Conservation (phyloP, 2,888 invertebrate genomes). For the Pterostichus madidus region DNA sequence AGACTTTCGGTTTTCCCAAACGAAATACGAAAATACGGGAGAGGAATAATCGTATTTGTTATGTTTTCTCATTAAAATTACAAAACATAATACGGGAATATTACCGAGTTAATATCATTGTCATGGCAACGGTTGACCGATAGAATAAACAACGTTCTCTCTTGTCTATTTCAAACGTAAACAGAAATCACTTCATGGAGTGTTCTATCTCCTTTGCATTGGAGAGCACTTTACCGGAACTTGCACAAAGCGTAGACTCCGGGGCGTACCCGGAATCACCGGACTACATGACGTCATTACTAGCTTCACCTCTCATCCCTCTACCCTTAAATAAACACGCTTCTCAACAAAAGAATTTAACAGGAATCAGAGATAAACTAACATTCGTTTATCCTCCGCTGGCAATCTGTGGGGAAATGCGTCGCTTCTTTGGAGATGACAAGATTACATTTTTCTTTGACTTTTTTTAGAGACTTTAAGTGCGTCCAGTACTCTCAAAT, state of each 20-base stretch:
- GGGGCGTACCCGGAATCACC: background rate
- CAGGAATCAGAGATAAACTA: too few relatives aligned
- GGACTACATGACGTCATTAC: conserved; percentile 36
- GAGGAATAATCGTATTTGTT: conserved; percentile 5
- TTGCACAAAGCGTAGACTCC: background rate
- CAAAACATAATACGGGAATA: background rate
- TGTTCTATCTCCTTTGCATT: conserved; percentile 24
- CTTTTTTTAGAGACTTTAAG: too few relatives aligned
- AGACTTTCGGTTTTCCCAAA: background rate
- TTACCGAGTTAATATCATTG: conserved; percentile 13
- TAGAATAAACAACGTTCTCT: background rate
- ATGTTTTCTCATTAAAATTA: conserved; percentile 27
- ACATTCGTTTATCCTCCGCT: too few relatives aligned
- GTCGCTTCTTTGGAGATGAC: too few relatives aligned
- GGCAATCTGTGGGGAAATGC: too few relatives aligned
- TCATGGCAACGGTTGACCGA: too few relatives aligned
- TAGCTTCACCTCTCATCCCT: background rate
- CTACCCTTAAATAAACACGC: too few relatives aligned
- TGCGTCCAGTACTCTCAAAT: too few relatives aligned
- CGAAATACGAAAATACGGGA: background rate
- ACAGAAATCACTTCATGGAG: background rate
- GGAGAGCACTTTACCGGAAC: conserved; percentile 35
- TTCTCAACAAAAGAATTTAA: too few relatives aligned
- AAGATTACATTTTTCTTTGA: too few relatives aligned
- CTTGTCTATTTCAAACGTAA: background rate